Base-by-base conservation (phyloP, 2,888 invertebrate species). In the Listrodromus nycthemerus region DNA sequence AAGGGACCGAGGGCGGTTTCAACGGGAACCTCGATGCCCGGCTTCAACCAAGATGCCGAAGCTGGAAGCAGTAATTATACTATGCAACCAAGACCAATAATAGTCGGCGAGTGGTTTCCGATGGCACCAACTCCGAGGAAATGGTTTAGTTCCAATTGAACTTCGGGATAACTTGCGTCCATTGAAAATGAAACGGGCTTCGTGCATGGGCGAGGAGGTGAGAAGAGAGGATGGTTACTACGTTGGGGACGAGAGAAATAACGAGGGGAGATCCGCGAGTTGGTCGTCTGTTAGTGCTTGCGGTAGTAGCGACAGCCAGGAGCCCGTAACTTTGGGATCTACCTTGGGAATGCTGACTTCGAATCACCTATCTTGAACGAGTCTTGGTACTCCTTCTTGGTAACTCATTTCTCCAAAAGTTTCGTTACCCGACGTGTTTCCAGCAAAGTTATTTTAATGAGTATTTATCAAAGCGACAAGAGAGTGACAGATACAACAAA, bases 71-170 rank as follows among this genome's bases (percentile, higher is more conserved):
- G 91, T 91, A 91, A 92, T 92, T 92, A 91, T 90, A 90, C 90
- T 87, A 84, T 88, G 88, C 88, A 89, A 90, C 88, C 89, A 87
- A 87, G 88, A 91, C 88, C 90, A 89, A 90, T 91, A 91, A 92
- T 89, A 91, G 90, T 90, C 89, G 88, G 87, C 86, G 88, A 91
- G 86, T 88, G 88, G 88, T 91, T 91, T 91, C 88, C 91, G 90
- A 91, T 90, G 89, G 89, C 84, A 81, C 86, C 88, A 91, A 91
- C 89, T 91, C 90, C 79, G 86, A 86, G 63, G 78, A 87, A 90
- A 90, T 88, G 88, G 90, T 91, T 91, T 89, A 91, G 90, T 87
- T 91, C 86, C 91, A 90, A 91, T 92, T 91, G 89, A 91, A 91
- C 90, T 91, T 91, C 66, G 74, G 74, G 75, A 85, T 81, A 87